Conservation (phyloP, 2,113 vertebrate species). For the Tachysurus vachellii region DNA sequence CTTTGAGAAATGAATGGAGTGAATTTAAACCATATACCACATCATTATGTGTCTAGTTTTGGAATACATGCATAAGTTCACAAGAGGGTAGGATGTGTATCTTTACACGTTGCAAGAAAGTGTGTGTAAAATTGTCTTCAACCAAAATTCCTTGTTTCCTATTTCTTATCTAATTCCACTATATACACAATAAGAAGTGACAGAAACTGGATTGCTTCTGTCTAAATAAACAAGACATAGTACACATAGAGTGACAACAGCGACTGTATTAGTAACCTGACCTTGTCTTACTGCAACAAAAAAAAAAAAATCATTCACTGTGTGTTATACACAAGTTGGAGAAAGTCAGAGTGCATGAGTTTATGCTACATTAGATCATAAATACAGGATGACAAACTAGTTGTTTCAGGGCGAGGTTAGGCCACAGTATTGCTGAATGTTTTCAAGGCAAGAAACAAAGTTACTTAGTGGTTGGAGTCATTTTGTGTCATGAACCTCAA, state of each 20-base stretch:
- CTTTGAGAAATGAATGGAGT: neutral
- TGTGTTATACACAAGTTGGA: neutral
- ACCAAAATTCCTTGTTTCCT: neutral
- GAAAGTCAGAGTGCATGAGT: neutral
- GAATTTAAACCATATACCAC: neutral
- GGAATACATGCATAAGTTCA: neutral
- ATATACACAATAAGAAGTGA: neutral
- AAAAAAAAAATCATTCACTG: neutral
- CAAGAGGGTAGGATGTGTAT: neutral
- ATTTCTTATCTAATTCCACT: neutral
- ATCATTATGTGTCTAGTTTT: neutral
- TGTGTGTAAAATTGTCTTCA: neutral
- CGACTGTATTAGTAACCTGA: neutral
- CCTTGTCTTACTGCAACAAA: neutral
- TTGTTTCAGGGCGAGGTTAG: neutral
- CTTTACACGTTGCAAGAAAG: neutral
- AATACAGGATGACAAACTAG: neutral
- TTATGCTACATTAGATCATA: constrained; percentile 11
- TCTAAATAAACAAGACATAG: neutral
- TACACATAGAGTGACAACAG: neutral
- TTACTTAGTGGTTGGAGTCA: neutral
- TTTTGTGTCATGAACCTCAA: neutral
- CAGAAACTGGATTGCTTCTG: neutral
- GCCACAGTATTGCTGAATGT: neutral
- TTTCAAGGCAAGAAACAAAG: constrained; percentile 4